Evolutionary conservation across 2,888 invertebrate species (phyloP).

Genomic region (Drosophila cognata): DNA sequence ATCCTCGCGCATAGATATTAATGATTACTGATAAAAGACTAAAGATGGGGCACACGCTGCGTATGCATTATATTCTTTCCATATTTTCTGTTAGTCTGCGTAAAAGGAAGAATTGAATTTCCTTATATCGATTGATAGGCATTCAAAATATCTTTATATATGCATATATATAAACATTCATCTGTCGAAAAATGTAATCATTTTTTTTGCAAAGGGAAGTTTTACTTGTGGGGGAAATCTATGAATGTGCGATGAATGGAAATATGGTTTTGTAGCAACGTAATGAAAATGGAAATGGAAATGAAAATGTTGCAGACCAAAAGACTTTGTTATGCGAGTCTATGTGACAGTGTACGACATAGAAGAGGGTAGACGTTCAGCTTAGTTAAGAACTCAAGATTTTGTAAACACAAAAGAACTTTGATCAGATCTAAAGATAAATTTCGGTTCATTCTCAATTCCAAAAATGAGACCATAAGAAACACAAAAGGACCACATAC

Average conservation of each 20-base stretch:
- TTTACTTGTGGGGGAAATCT: constrained; percentile 14
- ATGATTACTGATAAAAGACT: constrained; percentile 54
- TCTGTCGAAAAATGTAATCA: constrained; percentile 63
- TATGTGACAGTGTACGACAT: constrained; percentile 17
- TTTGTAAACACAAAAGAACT: constrained; percentile 1
- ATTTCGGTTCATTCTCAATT: neutral
- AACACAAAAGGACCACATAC: neutral
- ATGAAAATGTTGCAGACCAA: constrained; percentile 45
- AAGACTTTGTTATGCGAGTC: constrained; percentile 36
- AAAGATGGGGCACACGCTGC: constrained; percentile 38
- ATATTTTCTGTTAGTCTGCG: neutral
- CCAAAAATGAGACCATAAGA: neutral
- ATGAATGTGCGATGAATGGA: constrained; percentile 16
- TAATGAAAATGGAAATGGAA: constrained; percentile 34
- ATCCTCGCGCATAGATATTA: constrained; percentile 25
- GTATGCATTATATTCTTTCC: constrained; percentile 47
- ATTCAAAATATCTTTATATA: constrained; percentile 9
- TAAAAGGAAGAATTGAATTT: constrained; percentile 35
- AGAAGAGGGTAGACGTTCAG: neutral
- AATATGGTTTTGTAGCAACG: constrained; percentile 42
- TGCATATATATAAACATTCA: constrained; percentile 12
- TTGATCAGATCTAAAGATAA: neutral
- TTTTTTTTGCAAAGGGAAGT: constrained; percentile 53
- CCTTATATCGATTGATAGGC: constrained; percentile 52
- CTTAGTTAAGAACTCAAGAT: neutral